Evolutionary conservation across 2,888 invertebrate genomes (phyloP).

Genomic region (Lepidochrysops patricia): DNA sequence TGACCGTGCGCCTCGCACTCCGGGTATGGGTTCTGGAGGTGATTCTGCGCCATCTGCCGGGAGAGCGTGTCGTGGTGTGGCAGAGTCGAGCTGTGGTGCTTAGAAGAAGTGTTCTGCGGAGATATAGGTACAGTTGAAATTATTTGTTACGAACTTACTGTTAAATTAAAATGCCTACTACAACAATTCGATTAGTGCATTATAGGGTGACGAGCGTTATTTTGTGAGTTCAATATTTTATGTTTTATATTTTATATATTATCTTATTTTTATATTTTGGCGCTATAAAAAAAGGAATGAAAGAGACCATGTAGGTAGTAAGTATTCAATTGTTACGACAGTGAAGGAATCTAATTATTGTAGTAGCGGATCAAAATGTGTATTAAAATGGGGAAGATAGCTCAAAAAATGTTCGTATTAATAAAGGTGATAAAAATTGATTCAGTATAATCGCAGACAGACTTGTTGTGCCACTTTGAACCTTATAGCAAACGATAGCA

Average conservation of each 20-base stretch:
- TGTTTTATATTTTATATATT: no score
- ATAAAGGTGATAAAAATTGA: not conserved
- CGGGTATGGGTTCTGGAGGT: conserved; percentile 71
- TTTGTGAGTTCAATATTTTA: no score
- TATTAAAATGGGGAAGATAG: conserved; percentile 24
- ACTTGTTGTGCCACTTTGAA: no score
- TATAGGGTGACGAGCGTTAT: not conserved
- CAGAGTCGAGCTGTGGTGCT: conserved; percentile 80
- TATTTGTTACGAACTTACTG: not conserved
- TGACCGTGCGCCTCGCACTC: conserved; percentile 59
- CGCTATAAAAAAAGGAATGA: not conserved
- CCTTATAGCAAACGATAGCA: no score
- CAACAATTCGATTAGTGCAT: not conserved
- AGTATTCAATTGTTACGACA: not conserved
- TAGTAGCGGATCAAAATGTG: not conserved
- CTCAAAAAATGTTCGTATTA: conserved; percentile 23
- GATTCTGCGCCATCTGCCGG: conserved; percentile 61
- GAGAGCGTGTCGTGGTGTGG: conserved; percentile 77
- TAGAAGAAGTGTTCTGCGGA: conserved; percentile 89
- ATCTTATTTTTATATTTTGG: no score
- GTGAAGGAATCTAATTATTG: not conserved
- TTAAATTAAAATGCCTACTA: not conserved
- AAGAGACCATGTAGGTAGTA: not conserved
- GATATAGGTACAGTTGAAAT: conserved; percentile 12
- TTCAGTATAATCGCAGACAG: not conserved